phyloP scores from a whole-genome alignment of 2,888 invertebrate genomes.

The Byasa hedistus region DNA sequence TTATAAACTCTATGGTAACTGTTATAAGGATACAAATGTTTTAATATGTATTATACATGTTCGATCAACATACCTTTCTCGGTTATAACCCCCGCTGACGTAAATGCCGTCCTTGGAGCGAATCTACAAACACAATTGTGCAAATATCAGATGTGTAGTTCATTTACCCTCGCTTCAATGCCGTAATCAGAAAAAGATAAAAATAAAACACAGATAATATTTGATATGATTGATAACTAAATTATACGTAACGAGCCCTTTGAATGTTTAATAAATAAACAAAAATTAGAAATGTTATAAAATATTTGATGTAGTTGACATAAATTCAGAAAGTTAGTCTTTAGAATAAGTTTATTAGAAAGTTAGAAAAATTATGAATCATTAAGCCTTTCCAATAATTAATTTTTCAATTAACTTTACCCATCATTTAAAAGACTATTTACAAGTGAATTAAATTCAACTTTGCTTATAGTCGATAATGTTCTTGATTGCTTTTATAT shows the following conservation, averaged over 20 bases:
- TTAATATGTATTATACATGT: slow-evolving; percentile 31
- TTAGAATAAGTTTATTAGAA: background rate
- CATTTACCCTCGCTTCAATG: slow-evolving; percentile 58
- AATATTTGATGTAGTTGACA: background rate
- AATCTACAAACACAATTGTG: slow-evolving; percentile 71
- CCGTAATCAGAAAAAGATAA: slow-evolving; percentile 34
- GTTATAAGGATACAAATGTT: slow-evolving; percentile 47
- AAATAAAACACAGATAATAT: slow-evolving; percentile 15
- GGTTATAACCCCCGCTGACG: slow-evolving; percentile 62
- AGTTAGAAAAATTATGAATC: too few species aligned
- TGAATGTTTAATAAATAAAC: background rate
- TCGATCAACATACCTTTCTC: slow-evolving; percentile 39
- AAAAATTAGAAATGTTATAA: background rate
- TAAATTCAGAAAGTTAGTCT: background rate
- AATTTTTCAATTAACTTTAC: too few species aligned
- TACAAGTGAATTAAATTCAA: too few species aligned
- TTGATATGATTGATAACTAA: background rate
- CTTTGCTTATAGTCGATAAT: background rate
- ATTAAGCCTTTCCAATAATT: too few species aligned
- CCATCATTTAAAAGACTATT: too few species aligned
- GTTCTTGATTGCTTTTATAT: too few species aligned
- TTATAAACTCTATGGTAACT: slow-evolving; percentile 38
- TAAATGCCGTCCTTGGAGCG: slow-evolving; percentile 70
- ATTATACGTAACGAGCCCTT: background rate
- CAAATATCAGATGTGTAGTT: slow-evolving; percentile 65